phyloP scores from a whole-genome alignment of 2,888 invertebrate genomes.

The Thecocarcelia acutangulata region DNA sequence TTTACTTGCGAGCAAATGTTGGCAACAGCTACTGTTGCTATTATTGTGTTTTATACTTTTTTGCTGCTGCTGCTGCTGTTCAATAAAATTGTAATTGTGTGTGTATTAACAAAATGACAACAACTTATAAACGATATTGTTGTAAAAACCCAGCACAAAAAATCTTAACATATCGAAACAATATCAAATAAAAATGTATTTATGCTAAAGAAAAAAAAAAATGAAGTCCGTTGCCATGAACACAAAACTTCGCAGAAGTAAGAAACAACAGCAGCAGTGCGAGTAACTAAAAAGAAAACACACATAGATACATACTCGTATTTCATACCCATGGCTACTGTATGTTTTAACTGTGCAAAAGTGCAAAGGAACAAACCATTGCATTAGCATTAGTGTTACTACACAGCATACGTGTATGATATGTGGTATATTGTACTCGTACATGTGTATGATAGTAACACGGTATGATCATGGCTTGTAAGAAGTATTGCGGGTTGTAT shows the following conservation, averaged over 20 bases:
- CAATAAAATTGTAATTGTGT: conserved; percentile 49
- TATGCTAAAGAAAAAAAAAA: conserved; percentile 47
- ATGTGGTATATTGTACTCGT: background rate
- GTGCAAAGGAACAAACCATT: conserved; percentile 42
- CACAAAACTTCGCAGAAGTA: conserved; percentile 4
- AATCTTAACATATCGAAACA: conserved; percentile 44
- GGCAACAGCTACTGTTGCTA: conserved; percentile 33
- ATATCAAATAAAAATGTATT: conserved; percentile 67
- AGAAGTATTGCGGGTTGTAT: background rate
- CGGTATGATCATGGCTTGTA: conserved; percentile 28
- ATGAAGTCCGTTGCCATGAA: conserved; percentile 26
- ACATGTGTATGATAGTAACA: conserved; percentile 40
- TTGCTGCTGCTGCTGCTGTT: conserved; percentile 23
- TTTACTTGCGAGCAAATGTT: conserved; percentile 24
- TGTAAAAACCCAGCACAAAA: conserved; percentile 16
- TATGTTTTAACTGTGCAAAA: conserved; percentile 32
- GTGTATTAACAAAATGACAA: conserved; percentile 59
- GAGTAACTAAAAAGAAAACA: background rate
- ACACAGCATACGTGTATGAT: conserved; percentile 35
- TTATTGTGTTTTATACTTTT: background rate
- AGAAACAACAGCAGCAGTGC: conserved; percentile 20
- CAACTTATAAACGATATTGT: conserved; percentile 52
- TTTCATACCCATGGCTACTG: conserved; percentile 53
- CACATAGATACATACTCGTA: background rate
- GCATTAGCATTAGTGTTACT: conserved; percentile 25